phyloP scores from a whole-genome alignment of 2,888 invertebrate species.

The Adineta ricciae region DNA sequence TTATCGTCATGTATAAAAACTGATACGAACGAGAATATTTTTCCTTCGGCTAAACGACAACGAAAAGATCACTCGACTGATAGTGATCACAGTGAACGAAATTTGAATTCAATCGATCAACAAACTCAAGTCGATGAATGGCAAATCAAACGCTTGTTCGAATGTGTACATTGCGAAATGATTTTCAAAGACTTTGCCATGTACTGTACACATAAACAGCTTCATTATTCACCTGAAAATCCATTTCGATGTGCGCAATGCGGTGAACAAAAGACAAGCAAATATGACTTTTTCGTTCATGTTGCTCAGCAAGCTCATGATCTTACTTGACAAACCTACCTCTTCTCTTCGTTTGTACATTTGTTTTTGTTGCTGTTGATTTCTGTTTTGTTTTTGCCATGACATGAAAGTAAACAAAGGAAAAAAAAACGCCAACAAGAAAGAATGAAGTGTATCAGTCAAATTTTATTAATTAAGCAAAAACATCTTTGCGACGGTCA shows the following conservation, averaged over 20 bases:
- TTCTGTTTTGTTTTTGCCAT: not conserved
- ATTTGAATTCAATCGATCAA: not conserved
- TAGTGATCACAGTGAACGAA: not conserved
- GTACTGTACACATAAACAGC: slow-evolving; percentile 26
- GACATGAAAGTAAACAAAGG: not conserved
- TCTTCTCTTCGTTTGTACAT: not conserved
- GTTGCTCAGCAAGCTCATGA: slow-evolving; percentile 14
- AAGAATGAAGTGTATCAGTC: not conserved
- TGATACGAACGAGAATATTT: not conserved
- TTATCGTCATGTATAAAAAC: not conserved
- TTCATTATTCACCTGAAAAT: slow-evolving; percentile 10
- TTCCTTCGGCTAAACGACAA: not conserved
- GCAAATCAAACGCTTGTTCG: slow-evolving; percentile 22
- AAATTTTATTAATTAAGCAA: not conserved
- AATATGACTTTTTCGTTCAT: slow-evolving; percentile 9
- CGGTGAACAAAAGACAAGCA: slow-evolving; percentile 17
- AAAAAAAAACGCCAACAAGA: not conserved
- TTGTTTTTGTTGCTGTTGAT: not conserved
- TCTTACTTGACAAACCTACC: not conserved
- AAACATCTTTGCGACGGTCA: slow-evolving; percentile 2
- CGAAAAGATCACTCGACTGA: not conserved
- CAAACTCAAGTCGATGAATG: slow-evolving; percentile 13
- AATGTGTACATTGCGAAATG: slow-evolving; percentile 31
- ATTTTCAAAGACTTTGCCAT: slow-evolving; percentile 32
- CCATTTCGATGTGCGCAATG: slow-evolving; percentile 16